Evolutionary conservation across 1,140 invertebrate genomes (phyloP).

Genomic region (Anastrepha obliqua): DNA sequence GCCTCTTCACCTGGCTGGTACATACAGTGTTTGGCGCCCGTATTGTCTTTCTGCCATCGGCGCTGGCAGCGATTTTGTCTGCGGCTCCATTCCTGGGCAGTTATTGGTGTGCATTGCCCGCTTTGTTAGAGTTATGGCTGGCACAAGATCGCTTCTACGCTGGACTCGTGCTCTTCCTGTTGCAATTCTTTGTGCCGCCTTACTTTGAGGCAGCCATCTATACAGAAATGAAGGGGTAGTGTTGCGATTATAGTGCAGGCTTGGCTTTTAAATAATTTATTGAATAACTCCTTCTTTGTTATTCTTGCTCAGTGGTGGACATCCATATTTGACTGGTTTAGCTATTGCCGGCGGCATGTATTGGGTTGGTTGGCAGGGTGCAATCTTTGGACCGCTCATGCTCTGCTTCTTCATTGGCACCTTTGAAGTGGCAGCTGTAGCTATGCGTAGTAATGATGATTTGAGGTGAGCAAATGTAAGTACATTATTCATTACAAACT

Average conservation of each 20-base stretch:
- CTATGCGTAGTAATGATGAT: constrained; percentile 69
- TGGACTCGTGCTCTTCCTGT: constrained; percentile 85
- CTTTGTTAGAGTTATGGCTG: constrained; percentile 94
- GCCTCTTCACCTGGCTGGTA: constrained; percentile 97
- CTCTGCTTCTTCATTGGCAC: constrained; percentile 80
- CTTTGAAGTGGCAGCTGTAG: constrained; percentile 71
- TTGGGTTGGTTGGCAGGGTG: constrained; percentile 96
- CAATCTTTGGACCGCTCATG: constrained; percentile 95
- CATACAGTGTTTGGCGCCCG: constrained; percentile 96
- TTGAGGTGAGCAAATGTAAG: constrained; percentile 63
- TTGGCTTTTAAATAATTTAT: background rate
- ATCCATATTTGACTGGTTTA: constrained; percentile 98
- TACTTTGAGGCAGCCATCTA: constrained; percentile 96
- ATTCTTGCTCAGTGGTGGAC: constrained; percentile 84
- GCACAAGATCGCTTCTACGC: constrained; percentile 86
- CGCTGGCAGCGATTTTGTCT: constrained; percentile 92
- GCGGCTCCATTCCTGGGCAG: constrained; percentile 96
- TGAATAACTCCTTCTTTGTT: background rate
- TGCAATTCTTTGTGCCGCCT: constrained; percentile 92
- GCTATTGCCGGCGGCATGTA: constrained; percentile 99
- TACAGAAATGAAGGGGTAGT: constrained; percentile 95
- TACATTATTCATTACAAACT: too few species aligned
- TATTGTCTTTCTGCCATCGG: constrained; percentile 95
- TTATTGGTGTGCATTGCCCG: constrained; percentile 95
- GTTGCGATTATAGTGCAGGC: background rate